A percentile compares a stretch with the other conserved stretches of the same genome.
Conservation (phyloP, 1,140 invertebrate genomes). For the Hyposmocoma kahamanoa region DNA sequence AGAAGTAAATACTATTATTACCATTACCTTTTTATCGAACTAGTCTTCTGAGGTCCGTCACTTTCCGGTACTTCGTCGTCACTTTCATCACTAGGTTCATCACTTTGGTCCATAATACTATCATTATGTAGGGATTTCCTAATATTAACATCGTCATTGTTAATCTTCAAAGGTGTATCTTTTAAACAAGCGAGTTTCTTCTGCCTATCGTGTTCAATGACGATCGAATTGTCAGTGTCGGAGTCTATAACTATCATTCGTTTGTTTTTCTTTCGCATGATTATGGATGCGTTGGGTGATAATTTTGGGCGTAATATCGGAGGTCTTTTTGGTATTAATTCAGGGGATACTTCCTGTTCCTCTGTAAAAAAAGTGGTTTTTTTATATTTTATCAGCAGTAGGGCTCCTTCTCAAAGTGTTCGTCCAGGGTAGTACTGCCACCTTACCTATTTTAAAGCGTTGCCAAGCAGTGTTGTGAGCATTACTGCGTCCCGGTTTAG, state of each 20-base stretch:
- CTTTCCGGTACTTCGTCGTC: slow-evolving; percentile 6
- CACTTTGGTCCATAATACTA: slow-evolving; percentile 14
- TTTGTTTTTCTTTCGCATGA: slow-evolving; percentile 43
- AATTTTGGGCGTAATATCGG: slow-evolving; percentile 15
- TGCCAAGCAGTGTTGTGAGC: too few species aligned
- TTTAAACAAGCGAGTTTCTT: slow-evolving; percentile 45
- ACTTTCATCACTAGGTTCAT: slow-evolving; percentile 13
- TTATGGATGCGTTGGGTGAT: slow-evolving; percentile 25
- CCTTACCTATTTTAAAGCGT: too few species aligned
- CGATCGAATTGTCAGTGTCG: slow-evolving; percentile 56
- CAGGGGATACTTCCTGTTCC: slow-evolving; percentile 35
- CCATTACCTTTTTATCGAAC: too few species aligned
- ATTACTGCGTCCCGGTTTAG: too few species aligned
- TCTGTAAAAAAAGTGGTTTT: too few species aligned
- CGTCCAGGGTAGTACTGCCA: too few species aligned
- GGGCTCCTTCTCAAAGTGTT: too few species aligned
- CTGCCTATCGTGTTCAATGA: slow-evolving; percentile 41
- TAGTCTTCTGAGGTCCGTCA: too few species aligned
- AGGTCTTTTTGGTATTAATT: slow-evolving; percentile 38
- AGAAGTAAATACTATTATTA: too few species aligned
- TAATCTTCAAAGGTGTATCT: slow-evolving; percentile 47
- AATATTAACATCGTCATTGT: slow-evolving; percentile 8
- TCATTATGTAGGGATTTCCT: not conserved
- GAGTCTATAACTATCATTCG: slow-evolving; percentile 47
- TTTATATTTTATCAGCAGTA: too few species aligned